A percentile compares a stretch with the other conserved stretches of the same genome.
Conservation (phyloP, 2,113 vertebrate genomes). For the Pan troglodytes region NHGRI_mPanTro3-v2.1_pri NC_072404.2:103355001-103355500, state of each 20-base stretch:
- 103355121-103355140: neutral
- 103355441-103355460: neutral
- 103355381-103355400: neutral
- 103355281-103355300: neutral
- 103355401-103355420: no score
- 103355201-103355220: neutral
- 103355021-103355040: neutral
- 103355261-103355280: neutral
- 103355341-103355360: neutral
- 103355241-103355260: neutral
- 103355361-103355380: neutral
- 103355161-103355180: neutral
- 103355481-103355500: neutral
- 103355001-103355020: neutral
- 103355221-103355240: neutral
- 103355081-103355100: neutral
- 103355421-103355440: neutral
- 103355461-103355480: neutral
- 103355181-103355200: neutral
- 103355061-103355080: neutral
- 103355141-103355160: neutral
- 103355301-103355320: neutral
- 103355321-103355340: neutral
- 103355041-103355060: neutral
- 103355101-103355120: neutral